A percentile compares a stretch with the other conserved stretches of the same genome.
Evolutionary conservation across 2,888 invertebrate genomes (phyloP).

Genomic region (Lepidocyrtoides sp.): DNA sequence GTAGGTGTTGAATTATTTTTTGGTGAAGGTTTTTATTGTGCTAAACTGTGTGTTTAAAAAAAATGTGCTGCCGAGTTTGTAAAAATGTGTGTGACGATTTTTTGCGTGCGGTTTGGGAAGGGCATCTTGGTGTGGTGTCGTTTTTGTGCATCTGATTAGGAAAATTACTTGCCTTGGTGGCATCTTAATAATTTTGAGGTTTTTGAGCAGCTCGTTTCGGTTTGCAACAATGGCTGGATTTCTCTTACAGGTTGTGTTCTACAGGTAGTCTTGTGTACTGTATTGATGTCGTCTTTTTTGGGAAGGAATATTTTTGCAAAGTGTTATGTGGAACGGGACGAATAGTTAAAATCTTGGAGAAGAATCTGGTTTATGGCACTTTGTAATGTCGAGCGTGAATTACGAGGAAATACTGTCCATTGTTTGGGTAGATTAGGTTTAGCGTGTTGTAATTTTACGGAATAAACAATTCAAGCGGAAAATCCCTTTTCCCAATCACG

Average conservation of each 20-base stretch:
- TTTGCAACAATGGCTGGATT: neutral
- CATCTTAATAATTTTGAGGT: conserved; percentile 19
- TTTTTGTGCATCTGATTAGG: conserved; percentile 12
- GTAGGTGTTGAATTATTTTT: no score
- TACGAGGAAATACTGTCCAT: conserved; percentile 11
- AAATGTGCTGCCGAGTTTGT: neutral
- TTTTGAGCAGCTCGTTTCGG: neutral
- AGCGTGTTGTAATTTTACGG: no score
- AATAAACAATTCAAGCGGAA: conserved; percentile 29
- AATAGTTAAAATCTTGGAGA: neutral
- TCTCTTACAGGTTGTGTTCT: neutral
- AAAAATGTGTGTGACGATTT: conserved; percentile 3
- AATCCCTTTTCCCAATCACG: neutral
- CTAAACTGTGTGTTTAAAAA: no score
- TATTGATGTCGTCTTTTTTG: neutral
- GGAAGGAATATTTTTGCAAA: neutral
- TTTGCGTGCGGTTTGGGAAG: conserved; percentile 1
- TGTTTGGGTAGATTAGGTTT: neutral
- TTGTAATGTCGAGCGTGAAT: conserved; percentile 10
- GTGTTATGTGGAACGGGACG: neutral
- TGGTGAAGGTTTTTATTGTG: neutral
- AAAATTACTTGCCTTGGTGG: conserved; percentile 60
- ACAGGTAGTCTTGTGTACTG: neutral
- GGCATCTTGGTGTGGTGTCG: neutral
- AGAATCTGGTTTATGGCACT: conserved; percentile 48